Base-by-base conservation (phyloP, 2,113 vertebrate genomes). In the Hydrochoerus hydrochaeris region DNA sequence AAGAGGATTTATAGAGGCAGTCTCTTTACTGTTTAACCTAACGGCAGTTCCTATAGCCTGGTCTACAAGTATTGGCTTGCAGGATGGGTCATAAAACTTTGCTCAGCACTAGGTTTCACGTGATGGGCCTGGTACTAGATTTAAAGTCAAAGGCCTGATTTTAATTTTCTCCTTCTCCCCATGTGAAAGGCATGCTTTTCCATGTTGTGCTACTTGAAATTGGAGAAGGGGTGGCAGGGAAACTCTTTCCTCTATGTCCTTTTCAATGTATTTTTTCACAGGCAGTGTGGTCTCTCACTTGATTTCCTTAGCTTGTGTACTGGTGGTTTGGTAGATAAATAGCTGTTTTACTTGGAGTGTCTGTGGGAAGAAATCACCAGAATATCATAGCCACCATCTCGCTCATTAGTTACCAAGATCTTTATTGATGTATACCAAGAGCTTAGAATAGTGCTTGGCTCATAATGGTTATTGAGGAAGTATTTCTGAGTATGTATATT, bases 391-490 rank as follows among this genome's bases (percentile, higher is more conserved):
- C 26, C 22, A 6, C 32, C 16, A 12, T 73, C 32, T 83, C 26
- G 58, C 19, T 41, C n/a, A 54, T 46, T 38, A 71, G 38, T 58
- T 88, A 30, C 32, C 52, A 44, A 52, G 22, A 44, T 69, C 26
- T 94, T 94, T 87, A 82, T 80, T 67, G 20, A 69, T 94, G 5
- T 62, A 41, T 85, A 44, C 73, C 13, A 63, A 81, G 24, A 96
- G 94, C 11, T 44, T 60, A 94, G 54, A 95, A 73, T 89, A 81
- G 4, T 90, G 14, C 17, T n/a, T 93, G 38, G 13, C 26, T 94
- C 75, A 84, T 82, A 92, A 54, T 87, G 67, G 54, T 95, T 60
- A 95, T 38, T 46, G 26, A 94, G 44, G 73, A 85, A 82, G 32
- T 94, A 88, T 67, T 90, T 94, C 80, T 83, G 13, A 83, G 19